Base-by-base conservation (phyloP, 2,888 invertebrate species). In the Theodoxus fluviatilis region DNA sequence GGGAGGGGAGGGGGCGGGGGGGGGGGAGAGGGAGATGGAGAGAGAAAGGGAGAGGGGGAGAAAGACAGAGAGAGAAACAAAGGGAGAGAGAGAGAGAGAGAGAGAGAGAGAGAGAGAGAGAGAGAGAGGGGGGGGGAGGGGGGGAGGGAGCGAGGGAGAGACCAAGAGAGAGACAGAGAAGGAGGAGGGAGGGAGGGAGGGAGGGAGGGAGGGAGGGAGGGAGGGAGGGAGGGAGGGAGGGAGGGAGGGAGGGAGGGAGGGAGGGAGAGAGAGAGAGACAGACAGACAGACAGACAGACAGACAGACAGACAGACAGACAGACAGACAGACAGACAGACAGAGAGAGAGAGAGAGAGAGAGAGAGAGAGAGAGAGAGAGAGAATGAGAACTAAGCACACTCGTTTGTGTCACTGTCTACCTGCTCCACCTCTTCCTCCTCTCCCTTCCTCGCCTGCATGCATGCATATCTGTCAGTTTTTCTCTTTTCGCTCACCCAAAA, bases 211-310 rank as follows among this genome's bases (percentile, higher is more conserved):
- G n/a, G n/a, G n/a, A n/a, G 52, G 3, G 52, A 52, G 52, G n/a
- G 52, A 52, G 52, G 3, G 52, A 52, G 22, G 33, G 2, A 2
- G 37, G 31, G 31, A 57, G n/a, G 22, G n/a, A 52, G 52, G 28
- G 3, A 52, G 15, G 28, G 2, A 52, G 4, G 6, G 52, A 52
- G 18, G 28, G n/a, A 52, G 22, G 28, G 52, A 52, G n/a, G 52
- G 9, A n/a, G 9, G 31, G 31, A 57, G n/a, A 52, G n/a, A 52
- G 7, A 57, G 4, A 57, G 31, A 28, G 6, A 57, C 57, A 57
- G 31, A 28, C 59, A 59, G 31, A 31, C 59, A 59, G 33, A 59
- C 31, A 59, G 31, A 59, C 35, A 59, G 33, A 59, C 28, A 57
- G 9, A 57, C 57, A 33, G 59, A 59, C 18, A 52, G 4, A 52